Evolutionary conservation across 2,888 invertebrate genomes (phyloP), one percentile per base, ranked within the genome.

Genomic region (Harpagoxenus sublaevis): DNA sequence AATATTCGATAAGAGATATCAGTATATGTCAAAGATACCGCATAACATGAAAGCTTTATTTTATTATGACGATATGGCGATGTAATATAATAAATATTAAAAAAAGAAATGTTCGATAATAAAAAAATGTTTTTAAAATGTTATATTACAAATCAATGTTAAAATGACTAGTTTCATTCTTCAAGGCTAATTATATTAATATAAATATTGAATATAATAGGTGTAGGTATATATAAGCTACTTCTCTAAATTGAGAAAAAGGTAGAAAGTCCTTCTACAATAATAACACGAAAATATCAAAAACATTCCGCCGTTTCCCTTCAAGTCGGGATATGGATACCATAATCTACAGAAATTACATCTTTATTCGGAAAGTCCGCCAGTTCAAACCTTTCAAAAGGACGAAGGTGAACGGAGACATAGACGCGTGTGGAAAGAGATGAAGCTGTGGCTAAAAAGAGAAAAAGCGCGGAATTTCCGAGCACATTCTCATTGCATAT

Each of bases 401-500:
- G 23, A 39, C 35, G 31, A 82, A 28, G 45, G 39, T 39, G 15
- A 42, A 71, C 15, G 31, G 15, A 60, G 57, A 39, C 8, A 18
- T 42, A 62, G 39, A 51, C 55, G 28, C 53, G 71, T 18, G 45
- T 23, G 51, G 18, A 51, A 71, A n/a, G 51, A 66, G 71, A 83
- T 62, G 73, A 77, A 84, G 73, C 53, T 77, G 73, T 15, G 78
- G 84, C 70, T 84, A 78, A 86, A 68, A 55, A 42, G 51, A 53
- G 31, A 42, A 57, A 42, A 84, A 87, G 77, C 74, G 75, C 75
- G 66, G 60, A 42, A 70, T 75, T 82, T 73, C 73, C 82, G 74
- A 63, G 75, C 83, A 51, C 78, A 57, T 71, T 83, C 87, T 92
- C 92, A 91, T 92, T 92, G 92, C 90, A 92, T 92, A 92, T 92